Evolutionary conservation across 2,113 vertebrate genomes (phyloP).

Genomic region (Paradoxurus hermaphroditus): DNA sequence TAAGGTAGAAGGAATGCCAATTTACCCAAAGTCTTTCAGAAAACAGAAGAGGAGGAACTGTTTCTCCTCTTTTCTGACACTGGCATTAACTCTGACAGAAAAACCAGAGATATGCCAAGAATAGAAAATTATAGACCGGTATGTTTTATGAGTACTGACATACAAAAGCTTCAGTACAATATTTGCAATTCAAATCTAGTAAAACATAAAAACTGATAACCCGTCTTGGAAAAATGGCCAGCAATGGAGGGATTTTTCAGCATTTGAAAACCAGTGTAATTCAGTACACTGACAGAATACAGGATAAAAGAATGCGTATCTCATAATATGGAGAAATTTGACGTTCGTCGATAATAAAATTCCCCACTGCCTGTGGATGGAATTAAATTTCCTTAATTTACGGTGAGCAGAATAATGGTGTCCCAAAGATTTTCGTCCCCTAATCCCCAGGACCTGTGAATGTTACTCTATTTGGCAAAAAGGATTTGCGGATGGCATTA

Average conservation of each 20-base stretch:
- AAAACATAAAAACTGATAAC: too few species aligned
- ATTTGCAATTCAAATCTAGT: too few species aligned
- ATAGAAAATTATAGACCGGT: too few species aligned
- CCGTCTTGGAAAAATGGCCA: neutral
- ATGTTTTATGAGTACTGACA: too few species aligned
- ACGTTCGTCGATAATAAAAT: neutral
- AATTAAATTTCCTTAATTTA: neutral
- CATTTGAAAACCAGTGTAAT: neutral
- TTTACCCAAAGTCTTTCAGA: too few species aligned
- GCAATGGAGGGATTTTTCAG: neutral
- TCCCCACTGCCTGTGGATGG: too few species aligned
- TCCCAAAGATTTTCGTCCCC: neutral
- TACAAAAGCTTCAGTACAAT: too few species aligned
- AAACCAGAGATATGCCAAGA: too few species aligned
- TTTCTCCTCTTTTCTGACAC: too few species aligned
- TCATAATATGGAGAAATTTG: neutral
- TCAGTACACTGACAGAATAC: neutral
- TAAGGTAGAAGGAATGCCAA: neutral
- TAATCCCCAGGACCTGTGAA: neutral
- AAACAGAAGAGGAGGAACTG: too few species aligned
- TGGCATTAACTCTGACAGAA: too few species aligned
- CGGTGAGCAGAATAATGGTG: neutral
- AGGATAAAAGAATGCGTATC: neutral
- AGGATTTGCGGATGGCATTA: too few species aligned
- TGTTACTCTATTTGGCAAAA: neutral